Conservation (phyloP, 2,888 invertebrate species). For the Drosophila austrosaltans region DNA sequence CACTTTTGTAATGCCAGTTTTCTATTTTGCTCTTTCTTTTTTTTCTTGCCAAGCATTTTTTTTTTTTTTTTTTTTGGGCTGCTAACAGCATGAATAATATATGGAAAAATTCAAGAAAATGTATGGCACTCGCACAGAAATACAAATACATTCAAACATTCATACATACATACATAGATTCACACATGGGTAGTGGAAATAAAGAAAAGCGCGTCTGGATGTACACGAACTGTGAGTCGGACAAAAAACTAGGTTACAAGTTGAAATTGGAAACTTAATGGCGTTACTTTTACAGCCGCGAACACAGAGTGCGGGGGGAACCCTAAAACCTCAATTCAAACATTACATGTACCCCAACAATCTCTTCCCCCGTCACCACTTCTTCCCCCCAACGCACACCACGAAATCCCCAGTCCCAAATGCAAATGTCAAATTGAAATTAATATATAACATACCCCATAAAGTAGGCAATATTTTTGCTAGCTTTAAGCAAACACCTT, state of each 20-base stretch:
- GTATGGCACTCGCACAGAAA: conserved; percentile 23
- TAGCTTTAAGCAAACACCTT: background rate
- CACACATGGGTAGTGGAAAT: conserved; percentile 44
- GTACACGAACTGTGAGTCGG: conserved; percentile 33
- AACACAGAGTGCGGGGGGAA: background rate
- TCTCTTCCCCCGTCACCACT: background rate
- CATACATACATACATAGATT: conserved; percentile 19
- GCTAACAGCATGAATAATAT: conserved; percentile 58
- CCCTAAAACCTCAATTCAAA: background rate
- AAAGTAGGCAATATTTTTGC: conserved; percentile 14
- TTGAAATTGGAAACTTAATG: conserved; percentile 61
- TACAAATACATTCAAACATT: background rate
- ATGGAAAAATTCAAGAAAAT: conserved; percentile 60
- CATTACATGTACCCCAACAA: background rate
- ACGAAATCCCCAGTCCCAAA: background rate
- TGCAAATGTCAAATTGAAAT: conserved; percentile 35
- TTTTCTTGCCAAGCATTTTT: conserved; percentile 8
- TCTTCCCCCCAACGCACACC: background rate
- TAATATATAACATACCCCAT: conserved; percentile 60
- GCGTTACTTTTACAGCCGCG: conserved; percentile 40
- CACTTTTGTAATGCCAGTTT: conserved; percentile 58
- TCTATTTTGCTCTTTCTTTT: conserved; percentile 20
- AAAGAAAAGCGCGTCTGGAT: conserved; percentile 54
- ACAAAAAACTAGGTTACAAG: conserved; percentile 69
- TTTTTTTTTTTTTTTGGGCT: conserved; percentile 1